Base-by-base conservation (phyloP, 2,113 vertebrate species). In the Chaenogobius annularis region DNA sequence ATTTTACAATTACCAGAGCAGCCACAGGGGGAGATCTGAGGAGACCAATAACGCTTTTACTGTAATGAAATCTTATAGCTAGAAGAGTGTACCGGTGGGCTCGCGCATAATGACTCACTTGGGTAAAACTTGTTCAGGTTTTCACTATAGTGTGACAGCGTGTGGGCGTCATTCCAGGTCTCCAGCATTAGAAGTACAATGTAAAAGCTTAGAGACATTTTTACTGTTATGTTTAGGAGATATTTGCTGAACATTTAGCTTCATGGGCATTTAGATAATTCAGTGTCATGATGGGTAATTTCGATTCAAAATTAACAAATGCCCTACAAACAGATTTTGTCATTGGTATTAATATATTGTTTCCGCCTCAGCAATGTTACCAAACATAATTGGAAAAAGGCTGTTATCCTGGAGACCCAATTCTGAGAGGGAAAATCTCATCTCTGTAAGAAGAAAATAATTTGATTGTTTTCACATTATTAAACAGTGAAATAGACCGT, bases 81-180 rank as follows among this genome's bases (percentile, higher is more conserved):
- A 46, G 69, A 23, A 72, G 68, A 66, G 64, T 72, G 47, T 66
- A 20, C 31, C 48, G 68, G 81, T 85, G 78, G 77, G 81, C 70
- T 73, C 50, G 40, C 14, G 83, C 67, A 66, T 58, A 72, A 83
- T 85, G 84, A 87, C 68, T 87, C 84, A 85, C 61, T 50, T 44
- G 68, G 52, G 48, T 80, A 62, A 80, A 74, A 79, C 73, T 64
- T 81, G 54, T 20, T 22, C 69, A 75, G 73, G 61, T 72, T 77
- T 82, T 73, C 54, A 85, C 83, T 88, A 78, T 68, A 73, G 78
- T 64, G 75, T 69, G 83, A 70, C 20, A 75, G 61, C 26, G 26
- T 58, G 81, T 75, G 70, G 70, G 81, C 79, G 80, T 80, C 61
- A 56, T 71, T 85, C 79, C 67, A 73, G 75, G 78, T 83, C 73